These are phyloP conservation scores for Hepsetus odoe DNA, from an alignment of 2,113 vertebrate species.

Conservation along the genomic window DNA sequence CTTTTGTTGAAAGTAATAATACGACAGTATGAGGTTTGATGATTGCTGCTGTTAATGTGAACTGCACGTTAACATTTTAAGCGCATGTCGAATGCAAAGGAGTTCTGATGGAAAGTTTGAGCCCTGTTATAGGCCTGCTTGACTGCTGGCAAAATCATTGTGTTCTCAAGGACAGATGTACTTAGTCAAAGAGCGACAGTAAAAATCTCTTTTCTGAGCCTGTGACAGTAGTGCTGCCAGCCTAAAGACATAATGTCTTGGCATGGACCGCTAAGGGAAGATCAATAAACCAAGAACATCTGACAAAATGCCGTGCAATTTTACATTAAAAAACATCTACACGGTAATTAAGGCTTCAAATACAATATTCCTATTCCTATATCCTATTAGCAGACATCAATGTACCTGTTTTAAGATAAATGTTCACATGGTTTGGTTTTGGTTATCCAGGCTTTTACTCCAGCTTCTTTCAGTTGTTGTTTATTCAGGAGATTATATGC, in stretches of 20 bases:
- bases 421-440: background rate
- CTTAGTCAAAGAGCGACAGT: background rate
- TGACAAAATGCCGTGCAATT: background rate
- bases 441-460: too few species aligned
- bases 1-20: background rate
- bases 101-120: background rate
- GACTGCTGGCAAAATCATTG: background rate
- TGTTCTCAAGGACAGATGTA: background rate
- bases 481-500: too few species aligned
- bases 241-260: background rate
- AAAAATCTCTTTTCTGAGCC: background rate
- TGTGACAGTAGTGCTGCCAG: background rate
- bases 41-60: background rate
- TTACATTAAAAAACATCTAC: background rate
- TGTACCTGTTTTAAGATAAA: background rate
- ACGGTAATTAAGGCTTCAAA: background rate
- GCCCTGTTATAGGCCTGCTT: background rate
- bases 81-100: background rate
- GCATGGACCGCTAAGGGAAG: background rate
- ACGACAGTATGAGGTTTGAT: background rate
- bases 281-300: constrained; percentile 3
- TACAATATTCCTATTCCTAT: background rate
- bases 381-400: background rate
- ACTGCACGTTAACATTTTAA: background rate
- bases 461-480: too few species aligned